phyloP scores from a whole-genome alignment of 2,113 vertebrate species.

The Columba janthina region DNA sequence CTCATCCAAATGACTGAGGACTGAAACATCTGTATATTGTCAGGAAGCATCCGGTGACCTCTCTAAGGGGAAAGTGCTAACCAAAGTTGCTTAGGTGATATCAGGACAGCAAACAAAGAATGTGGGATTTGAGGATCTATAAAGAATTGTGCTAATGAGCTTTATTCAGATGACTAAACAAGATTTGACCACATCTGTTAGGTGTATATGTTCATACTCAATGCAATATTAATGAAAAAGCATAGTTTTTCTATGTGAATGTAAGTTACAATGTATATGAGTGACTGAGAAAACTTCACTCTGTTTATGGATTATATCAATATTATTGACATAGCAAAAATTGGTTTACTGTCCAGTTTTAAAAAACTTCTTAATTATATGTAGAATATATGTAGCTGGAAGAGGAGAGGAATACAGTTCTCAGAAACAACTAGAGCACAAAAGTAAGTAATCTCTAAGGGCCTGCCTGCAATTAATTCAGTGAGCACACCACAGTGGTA shows the following conservation, averaged over 20 bases:
- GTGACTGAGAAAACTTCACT: neutral
- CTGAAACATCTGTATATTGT: neutral
- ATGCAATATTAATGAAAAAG: neutral
- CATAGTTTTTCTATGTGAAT: neutral
- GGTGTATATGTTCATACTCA: neutral
- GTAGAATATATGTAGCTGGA: neutral
- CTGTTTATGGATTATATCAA: neutral
- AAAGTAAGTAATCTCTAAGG: neutral
- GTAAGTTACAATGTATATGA: neutral
- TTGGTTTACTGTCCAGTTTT: neutral
- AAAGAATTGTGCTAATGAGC: neutral
- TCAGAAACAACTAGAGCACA: conserved; percentile 45
- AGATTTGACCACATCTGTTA: neutral
- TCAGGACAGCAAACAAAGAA: neutral
- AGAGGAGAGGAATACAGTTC: neutral
- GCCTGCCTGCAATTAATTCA: conserved; percentile 1
- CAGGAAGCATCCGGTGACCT: neutral
- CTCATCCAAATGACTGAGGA: neutral
- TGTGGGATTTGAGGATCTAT: neutral
- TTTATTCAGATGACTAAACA: neutral
- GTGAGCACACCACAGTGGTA: conserved; percentile 2
- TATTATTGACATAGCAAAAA: neutral
- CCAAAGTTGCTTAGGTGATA: neutral
- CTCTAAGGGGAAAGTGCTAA: neutral
- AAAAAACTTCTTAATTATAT: neutral